A percentile compares a stretch with the other conserved stretches of the same genome.
These are phyloP conservation scores for Centropyge bicolor DNA, from an alignment of 2,797 vertebrate species.

Conservation along the genomic window DNA sequence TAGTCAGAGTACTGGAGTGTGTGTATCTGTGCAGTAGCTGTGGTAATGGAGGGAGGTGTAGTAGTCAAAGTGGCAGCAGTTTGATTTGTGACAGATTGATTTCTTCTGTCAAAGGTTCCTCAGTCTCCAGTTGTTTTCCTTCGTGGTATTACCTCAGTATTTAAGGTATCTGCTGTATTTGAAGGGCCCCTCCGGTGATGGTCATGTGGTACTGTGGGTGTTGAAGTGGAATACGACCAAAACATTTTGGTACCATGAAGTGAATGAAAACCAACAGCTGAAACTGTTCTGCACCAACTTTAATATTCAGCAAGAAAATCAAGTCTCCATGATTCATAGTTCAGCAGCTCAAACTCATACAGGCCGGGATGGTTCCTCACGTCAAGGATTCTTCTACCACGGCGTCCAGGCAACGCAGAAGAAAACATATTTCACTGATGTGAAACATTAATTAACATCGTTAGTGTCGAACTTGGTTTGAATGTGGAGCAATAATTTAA, in stretches of 20 bases:
- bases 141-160: not conserved
- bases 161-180: not conserved
- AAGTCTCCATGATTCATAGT: not conserved
- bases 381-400: fast-evolving
- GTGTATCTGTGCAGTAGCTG: no score
- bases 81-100: no score
- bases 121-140: not conserved
- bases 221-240: not conserved
- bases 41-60: no score
- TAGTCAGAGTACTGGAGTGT: no score
- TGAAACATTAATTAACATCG: conserved; percentile 29
- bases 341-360: no score
- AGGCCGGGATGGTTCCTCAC: not conserved
- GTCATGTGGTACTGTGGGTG: no score
- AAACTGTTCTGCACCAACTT: no score
- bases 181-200: not conserved
- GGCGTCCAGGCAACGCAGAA: not conserved
- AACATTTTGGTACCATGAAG: no score
- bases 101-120: no score
- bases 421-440: conserved; percentile 16
- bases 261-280: not conserved
- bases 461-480: conserved; percentile 9
- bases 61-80: no score
- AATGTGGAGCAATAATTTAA: conserved; percentile 49
- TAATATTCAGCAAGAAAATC: no score